Evolutionary conservation across 2,797 vertebrate species (phyloP).

Genomic region (Aldrovandia affinis): DNA sequence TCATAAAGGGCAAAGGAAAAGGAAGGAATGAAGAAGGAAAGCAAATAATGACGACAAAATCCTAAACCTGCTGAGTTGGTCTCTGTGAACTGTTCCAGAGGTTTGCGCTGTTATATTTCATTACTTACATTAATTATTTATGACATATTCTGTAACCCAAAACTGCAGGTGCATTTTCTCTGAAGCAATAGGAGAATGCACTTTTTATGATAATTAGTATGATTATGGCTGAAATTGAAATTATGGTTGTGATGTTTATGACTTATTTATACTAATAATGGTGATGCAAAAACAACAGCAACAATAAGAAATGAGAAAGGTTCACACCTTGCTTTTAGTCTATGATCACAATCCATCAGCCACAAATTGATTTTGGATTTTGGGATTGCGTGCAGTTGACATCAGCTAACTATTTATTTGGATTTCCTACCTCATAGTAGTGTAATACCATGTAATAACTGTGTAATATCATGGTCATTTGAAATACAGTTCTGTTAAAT

Average conservation of each 20-base stretch:
- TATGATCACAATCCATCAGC: not conserved
- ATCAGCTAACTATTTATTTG: not conserved
- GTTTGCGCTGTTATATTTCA: not conserved
- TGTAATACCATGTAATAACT: constrained; percentile 4
- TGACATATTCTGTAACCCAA: not conserved
- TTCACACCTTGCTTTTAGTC: not conserved
- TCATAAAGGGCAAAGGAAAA: not conserved
- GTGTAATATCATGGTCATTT: not conserved
- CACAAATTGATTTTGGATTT: no score
- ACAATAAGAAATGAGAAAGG: not conserved
- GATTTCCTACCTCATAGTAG: not conserved
- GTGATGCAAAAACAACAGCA: not conserved
- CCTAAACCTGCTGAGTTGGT: not conserved
- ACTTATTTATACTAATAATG: not conserved
- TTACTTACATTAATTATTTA: not conserved
- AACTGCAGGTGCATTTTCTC: not conserved
- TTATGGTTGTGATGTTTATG: not conserved
- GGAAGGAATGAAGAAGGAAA: not conserved
- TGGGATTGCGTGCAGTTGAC: not conserved
- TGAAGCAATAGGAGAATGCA: not conserved
- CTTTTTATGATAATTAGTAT: not conserved
- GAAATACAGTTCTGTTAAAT: not conserved
- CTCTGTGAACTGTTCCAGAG: not conserved
- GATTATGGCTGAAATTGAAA: not conserved
- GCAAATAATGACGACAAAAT: not conserved